Conservation (phyloP, 2,888 invertebrate genomes). For the Tiphia femorata region DNA sequence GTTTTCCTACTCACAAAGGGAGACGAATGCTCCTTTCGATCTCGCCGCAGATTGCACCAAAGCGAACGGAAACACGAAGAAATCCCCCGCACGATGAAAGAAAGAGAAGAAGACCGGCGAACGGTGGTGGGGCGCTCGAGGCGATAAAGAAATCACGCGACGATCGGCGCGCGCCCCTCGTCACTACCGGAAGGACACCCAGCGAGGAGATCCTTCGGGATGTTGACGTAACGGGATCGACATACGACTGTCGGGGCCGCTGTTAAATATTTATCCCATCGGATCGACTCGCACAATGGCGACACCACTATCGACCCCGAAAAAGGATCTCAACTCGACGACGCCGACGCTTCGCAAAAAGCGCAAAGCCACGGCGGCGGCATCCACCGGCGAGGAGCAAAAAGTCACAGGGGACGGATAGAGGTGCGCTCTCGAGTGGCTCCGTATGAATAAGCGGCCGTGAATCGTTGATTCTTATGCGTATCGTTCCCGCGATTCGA, state of each 20-base stretch:
- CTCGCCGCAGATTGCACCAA: background rate
- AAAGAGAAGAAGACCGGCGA: too few species aligned
- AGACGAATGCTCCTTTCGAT: too few species aligned
- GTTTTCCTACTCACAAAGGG: too few species aligned
- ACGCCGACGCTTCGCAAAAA: conserved; percentile 30
- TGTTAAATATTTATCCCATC: conserved; percentile 56
- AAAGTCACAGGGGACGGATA: conserved; percentile 40
- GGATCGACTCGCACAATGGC: conserved; percentile 13
- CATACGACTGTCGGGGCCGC: conserved; percentile 28
- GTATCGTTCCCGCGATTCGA: background rate
- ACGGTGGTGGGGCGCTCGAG: too few species aligned
- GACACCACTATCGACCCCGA: background rate
- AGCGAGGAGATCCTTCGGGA: conserved; percentile 36
- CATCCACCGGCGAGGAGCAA: conserved; percentile 24
- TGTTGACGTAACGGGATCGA: conserved; percentile 48
- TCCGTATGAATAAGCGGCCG: background rate
- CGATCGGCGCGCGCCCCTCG: too few species aligned
- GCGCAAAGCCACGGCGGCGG: too few species aligned
- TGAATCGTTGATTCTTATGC: background rate
- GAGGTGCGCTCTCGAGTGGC: conserved; percentile 8
- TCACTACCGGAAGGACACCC: conserved; percentile 45
- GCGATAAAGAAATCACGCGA: too few species aligned
- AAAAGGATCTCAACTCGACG: conserved; percentile 24
- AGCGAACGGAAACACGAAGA: too few species aligned
- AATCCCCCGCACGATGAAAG: too few species aligned